Base-by-base conservation (phyloP, 2,797 vertebrate species). In the Arctocebus calabarensis region DNA sequence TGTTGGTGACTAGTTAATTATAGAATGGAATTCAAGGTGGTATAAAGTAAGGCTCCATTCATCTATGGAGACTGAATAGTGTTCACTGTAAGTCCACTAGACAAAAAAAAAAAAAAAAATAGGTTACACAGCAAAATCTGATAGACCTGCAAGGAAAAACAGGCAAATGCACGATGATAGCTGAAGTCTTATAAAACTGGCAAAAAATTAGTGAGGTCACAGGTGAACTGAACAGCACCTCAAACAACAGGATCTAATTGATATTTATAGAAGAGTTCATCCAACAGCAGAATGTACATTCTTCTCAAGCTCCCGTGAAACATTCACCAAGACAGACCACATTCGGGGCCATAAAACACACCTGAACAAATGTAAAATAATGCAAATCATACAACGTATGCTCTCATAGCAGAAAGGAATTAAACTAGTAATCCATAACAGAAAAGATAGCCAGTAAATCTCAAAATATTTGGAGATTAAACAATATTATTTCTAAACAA, bases 311-410 rank as follows among this genome's bases (percentile, higher is more conserved):
- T 86, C 71, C 11, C 37, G 52, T 19, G 45, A 86, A 85, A 95
- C 70, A 73, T 27, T 87, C 57, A 48, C 43, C 61, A 23, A 40
- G 23, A 70, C 1, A n/a, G 62, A 57, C 82, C 82, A 95, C 37
- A 78, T 43, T 83, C 89, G 37, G 40, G 68, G 34, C 48, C 75
- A 83, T 52, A 68, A 82, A 78, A 78, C 55, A 94, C 88, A 91
- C 64, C 91, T 95, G 95, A 90, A 59, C 79, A 95, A 66, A 75
- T 23, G 23, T 27, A 73, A 11, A 62, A 83, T 29, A 40, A 27
- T 14, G 59, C 7, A 37, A 77, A n/a, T 71, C 66, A 66, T 5
- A 17, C 16, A 68, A 2, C 3, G 13, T 37, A 45, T n/a, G n/a
- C 73, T 73, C 78, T n/a, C 78, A 45, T 40, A 32, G 52, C 61